A percentile compares a stretch with the other conserved stretches of the same genome.
Evolutionary conservation across 2,888 invertebrate genomes (phyloP).

Genomic region (Drosophila siamana): DNA sequence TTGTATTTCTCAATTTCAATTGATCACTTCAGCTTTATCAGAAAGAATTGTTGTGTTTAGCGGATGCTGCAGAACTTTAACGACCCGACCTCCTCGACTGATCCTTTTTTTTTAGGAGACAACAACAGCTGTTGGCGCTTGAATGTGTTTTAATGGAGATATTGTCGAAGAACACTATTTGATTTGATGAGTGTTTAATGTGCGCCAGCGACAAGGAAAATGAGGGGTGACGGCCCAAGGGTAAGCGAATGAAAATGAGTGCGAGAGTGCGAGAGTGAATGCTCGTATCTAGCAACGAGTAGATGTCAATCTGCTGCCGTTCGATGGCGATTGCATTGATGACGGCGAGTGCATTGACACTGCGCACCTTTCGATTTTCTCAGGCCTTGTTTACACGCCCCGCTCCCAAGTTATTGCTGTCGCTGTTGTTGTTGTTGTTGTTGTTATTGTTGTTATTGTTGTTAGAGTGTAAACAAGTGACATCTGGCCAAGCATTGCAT

Average conservation of each 20-base stretch:
- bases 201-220: conserved; percentile 38
- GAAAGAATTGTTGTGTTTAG: not conserved
- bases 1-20: no score
- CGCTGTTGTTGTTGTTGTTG: conserved; percentile 36
- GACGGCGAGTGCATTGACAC: conserved; percentile 52
- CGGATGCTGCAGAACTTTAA: not conserved
- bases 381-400: conserved; percentile 61
- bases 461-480: conserved; percentile 69
- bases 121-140: conserved; percentile 7
- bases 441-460: conserved; percentile 32
- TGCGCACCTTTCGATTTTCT: conserved; percentile 63
- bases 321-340: conserved; percentile 2
- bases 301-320: conserved; percentile 36
- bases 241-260: not conserved
- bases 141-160: conserved; percentile 18
- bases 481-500: conserved; percentile 60
- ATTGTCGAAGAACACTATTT: conserved; percentile 30
- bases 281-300: not conserved
- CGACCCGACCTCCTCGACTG: not conserved
- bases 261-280: conserved; percentile 1
- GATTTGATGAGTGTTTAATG: conserved; percentile 69
- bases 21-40: not conserved
- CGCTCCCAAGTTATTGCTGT: conserved; percentile 1
- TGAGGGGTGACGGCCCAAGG: conserved; percentile 17
- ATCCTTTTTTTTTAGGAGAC: not conserved